A percentile compares a stretch with the other conserved stretches of the same genome.
These are phyloP conservation scores for Erynnis tages DNA, from an alignment of 2,888 invertebrate species.

Conservation along the genomic window DNA sequence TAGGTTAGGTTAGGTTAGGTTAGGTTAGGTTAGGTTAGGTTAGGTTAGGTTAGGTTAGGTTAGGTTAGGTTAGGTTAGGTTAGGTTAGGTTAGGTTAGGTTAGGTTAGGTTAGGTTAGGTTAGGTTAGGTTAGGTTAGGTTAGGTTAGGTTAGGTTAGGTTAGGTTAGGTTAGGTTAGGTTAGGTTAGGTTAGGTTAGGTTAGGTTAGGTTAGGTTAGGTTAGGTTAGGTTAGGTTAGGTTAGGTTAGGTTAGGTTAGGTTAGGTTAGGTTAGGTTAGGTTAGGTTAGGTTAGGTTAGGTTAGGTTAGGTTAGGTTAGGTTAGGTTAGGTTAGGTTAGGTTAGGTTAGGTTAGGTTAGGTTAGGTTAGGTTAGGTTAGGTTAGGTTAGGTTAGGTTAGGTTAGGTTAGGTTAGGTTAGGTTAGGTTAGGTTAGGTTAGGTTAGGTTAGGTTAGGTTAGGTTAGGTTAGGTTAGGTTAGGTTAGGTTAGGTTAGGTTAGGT, in stretches of 20 bases:
- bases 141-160: constrained; percentile 22
- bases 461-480: constrained; percentile 27
- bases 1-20: constrained; percentile 30
- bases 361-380: too few relatives aligned
- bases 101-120: constrained; percentile 30
- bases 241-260: constrained; percentile 32
- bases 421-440: too few relatives aligned
- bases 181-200: constrained; percentile 28
- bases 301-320: constrained; percentile 32
- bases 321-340: constrained; percentile 33
- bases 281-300: constrained; percentile 28
- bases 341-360: constrained; percentile 32
- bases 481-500: constrained; percentile 38
- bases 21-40: constrained; percentile 29
- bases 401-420: too few relatives aligned
- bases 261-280: constrained; percentile 33
- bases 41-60: constrained; percentile 30
- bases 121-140: constrained; percentile 29
- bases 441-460: too few relatives aligned
- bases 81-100: constrained; percentile 30
- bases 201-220: constrained; percentile 34
- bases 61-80: constrained; percentile 28
- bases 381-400: too few relatives aligned
- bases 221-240: constrained; percentile 34
- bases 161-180: constrained; percentile 1